Percentiles rank a stretch among this genome's conserved stretches.
Evolutionary conservation across 2,113 vertebrate species (phyloP).

Genomic region (Riparia riparia): DNA sequence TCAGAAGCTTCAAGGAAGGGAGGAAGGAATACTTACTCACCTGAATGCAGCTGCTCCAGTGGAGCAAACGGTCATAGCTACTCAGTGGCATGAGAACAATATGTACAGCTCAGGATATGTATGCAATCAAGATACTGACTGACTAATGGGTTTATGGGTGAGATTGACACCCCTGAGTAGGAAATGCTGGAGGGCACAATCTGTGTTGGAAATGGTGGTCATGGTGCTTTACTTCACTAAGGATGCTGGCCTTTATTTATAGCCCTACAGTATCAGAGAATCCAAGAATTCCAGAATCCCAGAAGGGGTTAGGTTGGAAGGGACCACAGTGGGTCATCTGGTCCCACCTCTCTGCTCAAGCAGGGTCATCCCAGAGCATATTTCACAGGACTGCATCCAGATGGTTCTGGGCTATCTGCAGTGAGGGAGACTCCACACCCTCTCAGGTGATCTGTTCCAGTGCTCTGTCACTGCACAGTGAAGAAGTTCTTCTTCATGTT

Average conservation of each 20-base stretch:
- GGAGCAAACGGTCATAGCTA: not conserved
- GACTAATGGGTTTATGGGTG: not conserved
- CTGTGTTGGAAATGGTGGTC: not conserved
- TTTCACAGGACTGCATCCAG: not conserved
- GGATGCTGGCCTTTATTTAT: not conserved
- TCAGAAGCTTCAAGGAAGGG: not conserved
- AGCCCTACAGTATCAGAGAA: not conserved
- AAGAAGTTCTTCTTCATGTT: not conserved
- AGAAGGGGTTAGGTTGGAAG: not conserved
- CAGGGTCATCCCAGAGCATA: not conserved
- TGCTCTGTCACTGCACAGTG: fast-evolving
- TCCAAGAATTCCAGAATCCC: not conserved
- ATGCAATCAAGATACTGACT: not conserved
- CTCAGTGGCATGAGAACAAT: not conserved
- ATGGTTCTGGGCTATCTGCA: fast-evolving
- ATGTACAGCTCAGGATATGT: not conserved
- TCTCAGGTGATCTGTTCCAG: not conserved
- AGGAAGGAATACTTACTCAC: not conserved
- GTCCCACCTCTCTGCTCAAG: not conserved
- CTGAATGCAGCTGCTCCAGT: not conserved
- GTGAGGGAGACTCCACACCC: not conserved
- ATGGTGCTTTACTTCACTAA: not conserved
- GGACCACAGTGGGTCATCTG: too few species aligned
- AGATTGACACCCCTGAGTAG: not conserved
- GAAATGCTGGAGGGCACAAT: not conserved